Conservation (phyloP, 2,113 vertebrate genomes). For the Burhinus oedicnemus region DNA sequence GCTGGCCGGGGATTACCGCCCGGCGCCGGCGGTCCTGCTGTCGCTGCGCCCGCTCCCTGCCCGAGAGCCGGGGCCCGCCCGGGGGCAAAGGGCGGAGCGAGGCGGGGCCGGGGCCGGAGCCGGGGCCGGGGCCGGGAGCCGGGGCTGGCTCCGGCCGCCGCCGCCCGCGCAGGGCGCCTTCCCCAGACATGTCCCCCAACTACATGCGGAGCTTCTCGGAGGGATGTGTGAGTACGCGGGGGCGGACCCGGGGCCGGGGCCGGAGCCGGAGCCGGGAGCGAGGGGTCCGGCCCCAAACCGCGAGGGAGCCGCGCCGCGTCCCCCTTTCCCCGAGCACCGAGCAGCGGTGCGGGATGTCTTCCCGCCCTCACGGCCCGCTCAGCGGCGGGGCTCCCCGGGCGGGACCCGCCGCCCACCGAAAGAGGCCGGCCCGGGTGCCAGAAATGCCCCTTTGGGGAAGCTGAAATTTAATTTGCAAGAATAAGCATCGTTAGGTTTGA, state of each 20-base stretch:
- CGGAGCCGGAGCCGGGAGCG: neutral
- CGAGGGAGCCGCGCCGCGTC: neutral
- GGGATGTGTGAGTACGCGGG: constrained; percentile 84
- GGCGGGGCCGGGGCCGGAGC: neutral
- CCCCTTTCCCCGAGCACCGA: neutral
- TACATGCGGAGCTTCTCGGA: constrained; percentile 90
- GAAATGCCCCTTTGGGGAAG: neutral
- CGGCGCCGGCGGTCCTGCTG: neutral
- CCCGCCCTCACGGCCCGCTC: neutral
- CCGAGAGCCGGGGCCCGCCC: neutral
- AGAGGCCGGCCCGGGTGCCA: neutral
- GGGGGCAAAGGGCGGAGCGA: constrained; percentile 72
- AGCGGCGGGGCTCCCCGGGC: too few species aligned
- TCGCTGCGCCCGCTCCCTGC: neutral
- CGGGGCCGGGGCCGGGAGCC: neutral
- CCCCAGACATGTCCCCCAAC: constrained; percentile 83
- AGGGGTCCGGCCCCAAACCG: neutral
- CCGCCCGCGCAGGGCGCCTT: constrained; percentile 28
- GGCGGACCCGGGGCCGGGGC: too few species aligned
- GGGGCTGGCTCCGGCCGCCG: neutral
- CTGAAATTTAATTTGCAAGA: neutral
- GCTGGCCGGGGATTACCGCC: neutral
- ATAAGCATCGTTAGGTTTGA: neutral
- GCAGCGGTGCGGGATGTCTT: neutral
- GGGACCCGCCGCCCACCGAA: neutral